phyloP scores from a whole-genome alignment of 2,113 vertebrate genomes.

The Cyprinodon tularosa region DNA sequence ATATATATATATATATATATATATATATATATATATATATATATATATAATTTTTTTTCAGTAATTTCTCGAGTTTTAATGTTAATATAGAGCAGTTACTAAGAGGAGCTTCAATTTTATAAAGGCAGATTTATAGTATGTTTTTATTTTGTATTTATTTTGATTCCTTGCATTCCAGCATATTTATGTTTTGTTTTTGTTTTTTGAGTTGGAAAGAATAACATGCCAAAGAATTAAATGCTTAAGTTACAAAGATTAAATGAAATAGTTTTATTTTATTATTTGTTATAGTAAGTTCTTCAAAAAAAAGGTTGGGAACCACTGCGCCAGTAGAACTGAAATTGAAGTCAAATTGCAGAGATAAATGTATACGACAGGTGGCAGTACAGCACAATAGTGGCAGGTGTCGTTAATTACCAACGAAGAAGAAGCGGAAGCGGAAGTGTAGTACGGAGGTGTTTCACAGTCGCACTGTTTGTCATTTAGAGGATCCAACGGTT shows the following conservation, averaged over 20 bases:
- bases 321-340: too few species aligned
- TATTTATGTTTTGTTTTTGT: neutral
- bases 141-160: too few species aligned
- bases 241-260: too few species aligned
- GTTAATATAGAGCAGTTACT: too few species aligned
- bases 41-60: too few species aligned
- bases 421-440: slow-evolving; percentile 36
- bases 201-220: neutral
- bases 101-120: too few species aligned
- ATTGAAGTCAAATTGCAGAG: neutral
- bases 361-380: neutral
- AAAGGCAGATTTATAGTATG: too few species aligned
- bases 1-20: too few species aligned
- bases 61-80: too few species aligned
- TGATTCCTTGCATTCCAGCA: too few species aligned
- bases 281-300: neutral
- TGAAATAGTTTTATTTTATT: neutral
- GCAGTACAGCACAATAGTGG: neutral
- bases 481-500: neutral
- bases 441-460: slow-evolving; percentile 38
- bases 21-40: too few species aligned
- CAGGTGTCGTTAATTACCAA: neutral
- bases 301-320: neutral
- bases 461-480: slow-evolving; percentile 8
- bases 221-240: too few species aligned